Evolutionary conservation across 2,888 invertebrate species (phyloP).

Genomic region (Dolomedes plantarius): DNA sequence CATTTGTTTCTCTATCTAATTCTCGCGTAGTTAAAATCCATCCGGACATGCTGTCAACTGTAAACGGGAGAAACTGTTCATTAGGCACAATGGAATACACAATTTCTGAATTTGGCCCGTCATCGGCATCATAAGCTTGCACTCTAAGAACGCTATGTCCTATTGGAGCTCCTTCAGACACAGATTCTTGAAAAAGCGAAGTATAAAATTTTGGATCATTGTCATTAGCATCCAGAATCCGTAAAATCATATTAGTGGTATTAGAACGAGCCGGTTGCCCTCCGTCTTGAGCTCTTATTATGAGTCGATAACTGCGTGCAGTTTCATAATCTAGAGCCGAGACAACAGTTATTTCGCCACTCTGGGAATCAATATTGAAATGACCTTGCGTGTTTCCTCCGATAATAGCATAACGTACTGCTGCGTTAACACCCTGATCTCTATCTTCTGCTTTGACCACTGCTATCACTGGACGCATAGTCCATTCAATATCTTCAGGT

Average conservation of each 20-base stretch:
- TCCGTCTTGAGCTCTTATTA: conserved; percentile 95
- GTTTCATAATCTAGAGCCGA: conserved; percentile 93
- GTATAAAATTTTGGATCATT: conserved; percentile 89
- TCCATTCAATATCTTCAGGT: conserved; percentile 91
- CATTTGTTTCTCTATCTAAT: conserved; percentile 91
- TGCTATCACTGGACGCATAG: conserved; percentile 88
- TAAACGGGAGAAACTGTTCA: conserved; percentile 83
- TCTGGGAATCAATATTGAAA: conserved; percentile 94
- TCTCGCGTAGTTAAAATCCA: conserved; percentile 91
- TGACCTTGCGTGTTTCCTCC: conserved; percentile 91
- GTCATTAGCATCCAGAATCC: conserved; percentile 95
- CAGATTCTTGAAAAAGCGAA: conserved; percentile 92
- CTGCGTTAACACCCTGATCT: conserved; percentile 94
- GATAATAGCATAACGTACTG: conserved; percentile 94
- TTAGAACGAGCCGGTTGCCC: conserved; percentile 95
- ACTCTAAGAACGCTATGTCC: conserved; percentile 93
- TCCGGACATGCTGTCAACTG: conserved; percentile 89
- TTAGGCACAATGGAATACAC: conserved; percentile 82
- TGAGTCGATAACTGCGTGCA: conserved; percentile 88
- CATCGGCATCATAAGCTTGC: conserved; percentile 97
- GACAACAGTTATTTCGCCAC: conserved; percentile 85
- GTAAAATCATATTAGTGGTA: conserved; percentile 92
- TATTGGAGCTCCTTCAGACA: conserved; percentile 91
- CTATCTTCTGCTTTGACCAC: conserved; percentile 91
- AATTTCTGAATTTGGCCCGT: conserved; percentile 91